phyloP scores from a whole-genome alignment of 2,113 vertebrate genomes.

The Ictalurus punctatus region DNA sequence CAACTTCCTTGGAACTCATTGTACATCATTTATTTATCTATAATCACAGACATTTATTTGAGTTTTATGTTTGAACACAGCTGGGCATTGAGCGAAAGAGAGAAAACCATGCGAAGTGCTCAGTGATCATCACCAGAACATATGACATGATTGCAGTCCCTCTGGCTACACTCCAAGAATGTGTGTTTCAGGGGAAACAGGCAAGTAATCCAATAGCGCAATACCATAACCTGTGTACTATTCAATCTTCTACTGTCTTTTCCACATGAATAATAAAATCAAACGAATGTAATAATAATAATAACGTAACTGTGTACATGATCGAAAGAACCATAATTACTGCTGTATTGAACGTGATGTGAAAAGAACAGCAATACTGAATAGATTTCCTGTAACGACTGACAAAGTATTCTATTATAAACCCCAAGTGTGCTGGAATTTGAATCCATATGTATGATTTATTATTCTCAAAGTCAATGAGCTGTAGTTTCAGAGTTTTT shows the following conservation, averaged over 20 bases:
- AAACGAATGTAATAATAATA: neutral
- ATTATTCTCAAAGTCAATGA: slow-evolving; percentile 37
- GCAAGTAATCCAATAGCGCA: neutral
- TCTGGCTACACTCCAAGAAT: slow-evolving; percentile 4
- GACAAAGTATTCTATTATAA: slow-evolving; percentile 32
- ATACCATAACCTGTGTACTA: neutral
- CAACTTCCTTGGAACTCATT: neutral
- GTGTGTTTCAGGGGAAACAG: slow-evolving; percentile 11
- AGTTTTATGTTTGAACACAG: neutral
- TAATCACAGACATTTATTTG: neutral
- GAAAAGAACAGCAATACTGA: slow-evolving; percentile 33
- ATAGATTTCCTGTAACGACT: slow-evolving; percentile 24
- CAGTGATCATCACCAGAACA: slow-evolving; percentile 24
- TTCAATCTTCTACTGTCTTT: neutral
- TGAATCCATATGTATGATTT: slow-evolving; percentile 44
- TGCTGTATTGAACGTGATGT: slow-evolving; percentile 41
- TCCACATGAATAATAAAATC: slow-evolving; percentile 5
- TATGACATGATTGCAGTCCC: slow-evolving; percentile 9
- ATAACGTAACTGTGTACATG: neutral
- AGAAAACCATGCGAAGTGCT: neutral
- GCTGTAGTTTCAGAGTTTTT: slow-evolving; percentile 8
- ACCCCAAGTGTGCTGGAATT: slow-evolving; percentile 38
- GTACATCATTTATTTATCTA: neutral
- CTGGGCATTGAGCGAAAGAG: neutral
- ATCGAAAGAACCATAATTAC: slow-evolving; percentile 39